These are phyloP conservation scores for Ceratina calcarata DNA, from an alignment of 1,140 invertebrate species.

Conservation along the genomic window DNA sequence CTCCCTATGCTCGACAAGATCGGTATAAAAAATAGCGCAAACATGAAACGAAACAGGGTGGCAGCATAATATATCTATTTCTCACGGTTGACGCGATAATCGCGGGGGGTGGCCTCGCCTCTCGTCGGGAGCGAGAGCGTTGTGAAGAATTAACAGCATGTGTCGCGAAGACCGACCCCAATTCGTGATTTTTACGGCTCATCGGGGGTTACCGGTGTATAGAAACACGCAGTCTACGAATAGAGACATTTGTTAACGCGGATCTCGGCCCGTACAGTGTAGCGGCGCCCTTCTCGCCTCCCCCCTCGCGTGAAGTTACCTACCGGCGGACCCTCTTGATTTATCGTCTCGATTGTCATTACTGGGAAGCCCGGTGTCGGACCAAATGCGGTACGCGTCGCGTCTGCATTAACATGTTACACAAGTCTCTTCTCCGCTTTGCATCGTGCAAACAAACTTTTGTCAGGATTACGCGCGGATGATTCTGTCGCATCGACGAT, in stretches of 20 bases:
- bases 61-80: slow-evolving; percentile 59
- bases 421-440: not conserved
- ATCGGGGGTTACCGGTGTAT: slow-evolving; percentile 51
- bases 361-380: slow-evolving; percentile 68
- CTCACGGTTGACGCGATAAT: slow-evolving; percentile 60
- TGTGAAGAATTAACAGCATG: slow-evolving; percentile 57
- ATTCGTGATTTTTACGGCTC: slow-evolving; percentile 64
- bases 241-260: slow-evolving; percentile 74
- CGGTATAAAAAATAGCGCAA: not conserved
- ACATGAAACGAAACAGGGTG: not conserved
- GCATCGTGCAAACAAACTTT: slow-evolving; percentile 57
- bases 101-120: slow-evolving; percentile 34
- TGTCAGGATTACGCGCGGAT: slow-evolving; percentile 59
- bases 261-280: slow-evolving; percentile 60
- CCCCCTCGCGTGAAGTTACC: slow-evolving; percentile 33
- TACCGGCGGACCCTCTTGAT: slow-evolving; percentile 68
- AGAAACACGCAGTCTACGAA: slow-evolving; percentile 60
- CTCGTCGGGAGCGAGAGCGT: not conserved
- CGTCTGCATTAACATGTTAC: slow-evolving; percentile 58
- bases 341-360: slow-evolving; percentile 75
- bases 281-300: slow-evolving; percentile 43
- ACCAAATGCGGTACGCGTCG: slow-evolving; percentile 62
- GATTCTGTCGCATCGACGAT: slow-evolving; percentile 38
- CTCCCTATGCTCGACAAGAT: not conserved
- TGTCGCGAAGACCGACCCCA: slow-evolving; percentile 55